Evolutionary conservation across 2,113 vertebrate genomes (phyloP).

Genomic region (Pandion haliaetus): DNA sequence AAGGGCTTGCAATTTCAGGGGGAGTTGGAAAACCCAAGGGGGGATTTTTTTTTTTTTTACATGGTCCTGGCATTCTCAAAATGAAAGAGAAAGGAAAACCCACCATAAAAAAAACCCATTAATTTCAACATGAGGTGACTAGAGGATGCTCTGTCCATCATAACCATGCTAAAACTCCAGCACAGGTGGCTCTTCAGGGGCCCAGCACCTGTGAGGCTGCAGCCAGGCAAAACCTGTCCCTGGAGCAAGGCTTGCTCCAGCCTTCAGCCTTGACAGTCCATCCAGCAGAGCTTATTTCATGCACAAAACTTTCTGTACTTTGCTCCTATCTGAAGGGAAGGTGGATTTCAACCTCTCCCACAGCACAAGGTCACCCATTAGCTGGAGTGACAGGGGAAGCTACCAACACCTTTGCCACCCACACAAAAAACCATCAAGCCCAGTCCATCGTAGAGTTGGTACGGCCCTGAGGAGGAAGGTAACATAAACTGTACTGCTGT

Average conservation of each 20-base stretch:
- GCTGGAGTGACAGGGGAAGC: background rate
- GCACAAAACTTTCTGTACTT: background rate
- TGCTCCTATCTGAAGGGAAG: background rate
- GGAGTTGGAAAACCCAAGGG: background rate
- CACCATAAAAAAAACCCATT: background rate
- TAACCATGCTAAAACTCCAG: background rate
- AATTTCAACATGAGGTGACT: background rate
- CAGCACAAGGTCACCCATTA: background rate
- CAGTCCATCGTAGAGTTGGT: background rate
- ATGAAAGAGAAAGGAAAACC: slow-evolving; percentile 23
- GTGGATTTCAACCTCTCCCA: background rate
- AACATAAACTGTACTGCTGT: background rate
- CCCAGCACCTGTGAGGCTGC: rapidly evolving
- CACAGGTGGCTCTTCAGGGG: background rate
- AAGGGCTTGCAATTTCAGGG: background rate
- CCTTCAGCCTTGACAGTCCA: background rate
- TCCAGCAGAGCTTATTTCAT: background rate
- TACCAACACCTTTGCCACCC: background rate
- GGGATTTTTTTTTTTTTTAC: background rate
- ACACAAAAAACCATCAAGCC: background rate
- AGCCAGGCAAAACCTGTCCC: background rate
- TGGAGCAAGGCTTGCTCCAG: background rate
- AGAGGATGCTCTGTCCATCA: background rate
- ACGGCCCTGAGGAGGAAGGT: background rate
- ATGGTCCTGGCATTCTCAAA: background rate